Conservation (phyloP, 64 coral and sea anemone species). For the Catalaphyllia jardinei region DNA sequence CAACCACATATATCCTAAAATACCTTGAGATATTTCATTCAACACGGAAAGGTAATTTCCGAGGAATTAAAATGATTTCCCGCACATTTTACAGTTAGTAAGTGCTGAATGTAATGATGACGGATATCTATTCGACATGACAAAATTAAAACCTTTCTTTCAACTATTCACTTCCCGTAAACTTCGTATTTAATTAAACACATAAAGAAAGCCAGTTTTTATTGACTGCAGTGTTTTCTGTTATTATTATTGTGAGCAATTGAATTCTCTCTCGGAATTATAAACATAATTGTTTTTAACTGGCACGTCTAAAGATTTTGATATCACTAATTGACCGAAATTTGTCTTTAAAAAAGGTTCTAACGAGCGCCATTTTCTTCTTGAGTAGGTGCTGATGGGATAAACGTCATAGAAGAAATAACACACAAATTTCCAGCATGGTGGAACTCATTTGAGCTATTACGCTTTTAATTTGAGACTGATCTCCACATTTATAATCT, state of each 20-base stretch:
- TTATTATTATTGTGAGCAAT: slow-evolving; percentile 57
- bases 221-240: slow-evolving; percentile 71
- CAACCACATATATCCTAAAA: not conserved
- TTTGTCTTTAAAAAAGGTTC: slow-evolving; percentile 44
- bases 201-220: slow-evolving; percentile 56
- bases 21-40: not conserved
- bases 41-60: not conserved
- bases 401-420: not conserved
- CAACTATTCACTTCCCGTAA: slow-evolving; percentile 41
- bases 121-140: slow-evolving; percentile 63
- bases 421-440: not conserved
- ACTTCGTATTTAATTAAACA: slow-evolving; percentile 61
- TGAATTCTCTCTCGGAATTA: slow-evolving; percentile 66
- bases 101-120: slow-evolving; percentile 50
- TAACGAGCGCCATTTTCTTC: slow-evolving; percentile 16
- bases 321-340: slow-evolving; percentile 64
- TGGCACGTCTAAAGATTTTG: slow-evolving; percentile 34
- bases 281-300: slow-evolving; percentile 67
- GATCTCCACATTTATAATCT: slow-evolving; percentile 25
- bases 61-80: slow-evolving; percentile 9
- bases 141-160: slow-evolving; percentile 68
- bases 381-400: slow-evolving; percentile 1
- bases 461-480: not conserved
- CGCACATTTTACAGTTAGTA: slow-evolving; percentile 17
- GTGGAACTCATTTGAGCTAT: not conserved